Percentiles rank a stretch among this genome's conserved stretches.
phyloP scores from a whole-genome alignment of 1,140 invertebrate species.

The Bactericera cockerelli region DNA sequence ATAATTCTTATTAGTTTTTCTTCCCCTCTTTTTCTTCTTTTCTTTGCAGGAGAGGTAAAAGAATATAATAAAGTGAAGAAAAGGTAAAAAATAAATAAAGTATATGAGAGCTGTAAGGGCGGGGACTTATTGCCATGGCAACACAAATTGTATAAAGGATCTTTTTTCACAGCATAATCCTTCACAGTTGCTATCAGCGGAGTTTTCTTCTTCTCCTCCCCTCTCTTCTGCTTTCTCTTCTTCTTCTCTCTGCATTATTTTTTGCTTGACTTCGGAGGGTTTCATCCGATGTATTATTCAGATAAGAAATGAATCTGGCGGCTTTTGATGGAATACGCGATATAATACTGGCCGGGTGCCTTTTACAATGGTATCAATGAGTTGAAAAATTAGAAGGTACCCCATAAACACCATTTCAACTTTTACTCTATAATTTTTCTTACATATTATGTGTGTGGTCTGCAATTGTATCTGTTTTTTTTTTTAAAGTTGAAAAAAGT shows the following conservation, averaged over 20 bases:
- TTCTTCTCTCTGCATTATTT: background rate
- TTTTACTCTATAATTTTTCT: no score
- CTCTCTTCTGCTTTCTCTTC: background rate
- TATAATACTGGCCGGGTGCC: no score
- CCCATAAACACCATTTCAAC: no score
- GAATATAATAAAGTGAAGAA: constrained; percentile 7
- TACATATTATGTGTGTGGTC: no score
- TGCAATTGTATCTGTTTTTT: no score
- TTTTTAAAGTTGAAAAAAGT: no score
- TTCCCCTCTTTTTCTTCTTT: background rate
- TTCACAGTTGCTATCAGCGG: constrained; percentile 9
- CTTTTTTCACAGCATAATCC: constrained; percentile 7
- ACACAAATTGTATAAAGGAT: background rate
- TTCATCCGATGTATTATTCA: constrained; percentile 4
- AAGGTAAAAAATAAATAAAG: constrained; percentile 9
- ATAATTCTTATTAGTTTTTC: no score
- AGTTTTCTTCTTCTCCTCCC: background rate
- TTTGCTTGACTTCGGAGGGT: background rate
- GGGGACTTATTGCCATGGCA: constrained; percentile 1
- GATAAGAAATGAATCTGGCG: constrained; percentile 4
- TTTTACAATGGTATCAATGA: no score
- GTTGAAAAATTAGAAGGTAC: no score
- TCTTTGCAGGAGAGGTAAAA: background rate
- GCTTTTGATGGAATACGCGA: no score
- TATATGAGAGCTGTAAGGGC: background rate